Conservation (phyloP, 1,140 invertebrate genomes). For the Sycophila sp. region DNA sequence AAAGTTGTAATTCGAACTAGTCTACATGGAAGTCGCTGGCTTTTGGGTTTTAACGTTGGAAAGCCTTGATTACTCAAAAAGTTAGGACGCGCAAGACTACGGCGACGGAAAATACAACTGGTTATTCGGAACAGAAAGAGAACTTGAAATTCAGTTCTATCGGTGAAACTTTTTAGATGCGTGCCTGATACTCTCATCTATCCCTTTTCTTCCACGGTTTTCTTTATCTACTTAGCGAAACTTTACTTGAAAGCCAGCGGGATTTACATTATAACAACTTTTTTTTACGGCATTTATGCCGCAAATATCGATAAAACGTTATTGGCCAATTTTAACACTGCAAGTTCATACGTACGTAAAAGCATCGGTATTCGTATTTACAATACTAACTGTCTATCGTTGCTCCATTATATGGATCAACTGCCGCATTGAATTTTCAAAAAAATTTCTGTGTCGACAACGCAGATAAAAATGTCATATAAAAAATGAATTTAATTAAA, state of each 20-base stretch:
- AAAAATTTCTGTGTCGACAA: no score
- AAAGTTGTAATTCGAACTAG: neutral
- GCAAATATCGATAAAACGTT: no score
- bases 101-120: conserved; percentile 1
- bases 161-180: conserved; percentile 10
- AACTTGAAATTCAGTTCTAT: conserved; percentile 12
- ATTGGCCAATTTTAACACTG: no score
- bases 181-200: neutral
- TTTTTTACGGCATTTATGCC: no score
- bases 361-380: no score
- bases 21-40: conserved; percentile 8
- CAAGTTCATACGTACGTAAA: no score
- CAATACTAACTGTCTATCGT: no score
- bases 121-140: neutral
- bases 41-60: neutral
- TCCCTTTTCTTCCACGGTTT: neutral
- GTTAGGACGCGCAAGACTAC: neutral
- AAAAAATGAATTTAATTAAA: no score
- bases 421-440: no score
- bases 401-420: no score
- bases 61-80: conserved; percentile 18
- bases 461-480: no score
- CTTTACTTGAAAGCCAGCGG: neutral
- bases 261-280: conserved; percentile 11
- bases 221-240: neutral